phyloP scores from a whole-genome alignment of 2,797 vertebrate species.

The Pangasius krempfi region DNA sequence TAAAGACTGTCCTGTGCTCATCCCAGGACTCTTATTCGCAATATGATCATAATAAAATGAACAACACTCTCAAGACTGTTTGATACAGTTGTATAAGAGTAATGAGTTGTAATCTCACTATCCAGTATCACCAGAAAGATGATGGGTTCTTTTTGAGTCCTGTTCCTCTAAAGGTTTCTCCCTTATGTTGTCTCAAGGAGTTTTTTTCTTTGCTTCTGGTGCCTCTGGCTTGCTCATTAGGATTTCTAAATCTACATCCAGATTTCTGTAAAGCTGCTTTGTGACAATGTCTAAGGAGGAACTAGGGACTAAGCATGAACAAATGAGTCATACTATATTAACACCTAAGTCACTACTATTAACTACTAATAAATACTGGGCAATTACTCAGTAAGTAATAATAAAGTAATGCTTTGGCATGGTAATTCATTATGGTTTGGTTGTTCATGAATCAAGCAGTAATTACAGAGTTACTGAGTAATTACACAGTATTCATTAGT shows the following conservation, averaged over 20 bases:
- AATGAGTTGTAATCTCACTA: neutral
- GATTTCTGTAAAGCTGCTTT: neutral
- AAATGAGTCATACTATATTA: neutral
- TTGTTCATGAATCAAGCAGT: neutral
- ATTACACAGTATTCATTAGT: constrained; percentile 6
- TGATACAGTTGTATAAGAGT: neutral
- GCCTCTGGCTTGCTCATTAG: constrained; percentile 13
- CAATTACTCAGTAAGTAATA: constrained; percentile 13
- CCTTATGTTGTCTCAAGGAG: neutral
- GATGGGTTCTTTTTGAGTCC: neutral
- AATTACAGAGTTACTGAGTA: neutral
- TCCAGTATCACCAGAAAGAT: neutral
- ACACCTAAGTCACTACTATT: neutral
- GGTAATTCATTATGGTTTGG: neutral
- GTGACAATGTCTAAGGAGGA: neutral
- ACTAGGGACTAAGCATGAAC: neutral
- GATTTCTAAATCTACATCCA: neutral
- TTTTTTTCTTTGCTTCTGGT: neutral
- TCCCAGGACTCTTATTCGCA: neutral
- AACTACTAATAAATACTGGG: constrained; percentile 5
- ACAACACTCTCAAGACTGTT: neutral
- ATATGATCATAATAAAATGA: neutral
- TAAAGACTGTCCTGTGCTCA: neutral
- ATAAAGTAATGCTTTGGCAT: constrained; percentile 14
- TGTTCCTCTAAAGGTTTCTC: neutral